Percentiles rank a stretch among this genome's conserved stretches.
Evolutionary conservation across 2,113 vertebrate species (phyloP).

Genomic region (Laticauda colubrina): DNA sequence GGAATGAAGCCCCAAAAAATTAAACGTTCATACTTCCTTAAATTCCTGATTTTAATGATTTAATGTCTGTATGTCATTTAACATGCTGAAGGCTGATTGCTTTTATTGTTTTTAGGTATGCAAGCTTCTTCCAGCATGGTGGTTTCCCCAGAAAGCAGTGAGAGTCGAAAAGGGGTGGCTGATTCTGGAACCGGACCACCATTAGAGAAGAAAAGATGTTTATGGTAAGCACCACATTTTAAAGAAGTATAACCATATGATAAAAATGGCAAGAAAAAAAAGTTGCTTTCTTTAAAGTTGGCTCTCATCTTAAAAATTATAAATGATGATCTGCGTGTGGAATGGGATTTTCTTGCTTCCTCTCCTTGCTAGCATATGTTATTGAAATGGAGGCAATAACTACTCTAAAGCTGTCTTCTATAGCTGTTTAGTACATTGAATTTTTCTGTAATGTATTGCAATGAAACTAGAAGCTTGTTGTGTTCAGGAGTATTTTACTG

Average conservation of each 20-base stretch:
- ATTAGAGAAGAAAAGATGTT: slow-evolving; percentile 71
- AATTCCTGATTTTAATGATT: neutral
- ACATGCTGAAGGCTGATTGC: slow-evolving; percentile 6
- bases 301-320: neutral
- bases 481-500: neutral
- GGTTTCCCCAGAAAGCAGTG: slow-evolving; percentile 63
- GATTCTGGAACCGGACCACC: slow-evolving; percentile 35
- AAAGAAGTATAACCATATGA: neutral
- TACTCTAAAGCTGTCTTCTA: neutral
- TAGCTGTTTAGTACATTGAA: neutral
- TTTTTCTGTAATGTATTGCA: neutral
- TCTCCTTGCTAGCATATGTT: neutral
- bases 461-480: neutral
- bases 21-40: neutral
- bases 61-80: neutral
- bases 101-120: slow-evolving; percentile 74
- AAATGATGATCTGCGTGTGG: neutral
- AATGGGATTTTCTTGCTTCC: neutral
- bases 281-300: neutral
- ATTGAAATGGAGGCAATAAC: neutral
- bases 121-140: slow-evolving; percentile 82
- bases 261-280: neutral
- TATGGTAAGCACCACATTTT: slow-evolving; percentile 74
- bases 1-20: neutral
- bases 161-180: slow-evolving; percentile 69